These are phyloP conservation scores for Dysmachus trigonus DNA, from an alignment of 2,888 invertebrate species.

Conservation along the genomic window DNA sequence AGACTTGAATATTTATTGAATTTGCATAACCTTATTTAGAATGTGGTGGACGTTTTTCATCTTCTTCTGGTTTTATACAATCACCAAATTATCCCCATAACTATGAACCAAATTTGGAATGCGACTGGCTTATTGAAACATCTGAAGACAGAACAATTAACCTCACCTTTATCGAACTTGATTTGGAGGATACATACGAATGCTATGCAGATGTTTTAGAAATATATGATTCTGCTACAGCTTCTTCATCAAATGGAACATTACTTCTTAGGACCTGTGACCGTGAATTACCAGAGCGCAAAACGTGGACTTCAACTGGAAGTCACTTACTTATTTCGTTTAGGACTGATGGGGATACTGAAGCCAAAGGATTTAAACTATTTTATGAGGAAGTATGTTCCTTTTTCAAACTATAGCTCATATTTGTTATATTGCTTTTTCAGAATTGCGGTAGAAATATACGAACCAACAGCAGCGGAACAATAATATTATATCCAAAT, in stretches of 20 bases:
- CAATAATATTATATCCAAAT: constrained; percentile 62
- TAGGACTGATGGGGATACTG: constrained; percentile 67
- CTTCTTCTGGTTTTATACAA: constrained; percentile 73
- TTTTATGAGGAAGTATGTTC: constrained; percentile 68
- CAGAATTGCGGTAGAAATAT: constrained; percentile 77
- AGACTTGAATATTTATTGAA: background rate
- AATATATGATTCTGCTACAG: constrained; percentile 64
- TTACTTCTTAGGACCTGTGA: constrained; percentile 70
- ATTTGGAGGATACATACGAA: constrained; percentile 64
- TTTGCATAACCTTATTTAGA: constrained; percentile 60
- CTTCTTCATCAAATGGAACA: constrained; percentile 57
- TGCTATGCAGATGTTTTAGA: constrained; percentile 58
- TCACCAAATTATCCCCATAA: constrained; percentile 86
- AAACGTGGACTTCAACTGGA: constrained; percentile 67
- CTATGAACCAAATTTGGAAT: constrained; percentile 78
- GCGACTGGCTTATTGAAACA: constrained; percentile 80
- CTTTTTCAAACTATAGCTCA: background rate
- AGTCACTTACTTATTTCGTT: constrained; percentile 75
- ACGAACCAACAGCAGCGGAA: constrained; percentile 67
- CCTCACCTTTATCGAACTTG: constrained; percentile 75
- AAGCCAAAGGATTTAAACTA: constrained; percentile 82
- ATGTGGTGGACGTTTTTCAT: constrained; percentile 79
- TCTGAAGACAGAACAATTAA: constrained; percentile 74
- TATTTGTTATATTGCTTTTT: constrained; percentile 48
- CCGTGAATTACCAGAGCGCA: constrained; percentile 64